Base-by-base conservation (phyloP, 2,113 vertebrate species). In the Sclerurus mexicanus region DNA sequence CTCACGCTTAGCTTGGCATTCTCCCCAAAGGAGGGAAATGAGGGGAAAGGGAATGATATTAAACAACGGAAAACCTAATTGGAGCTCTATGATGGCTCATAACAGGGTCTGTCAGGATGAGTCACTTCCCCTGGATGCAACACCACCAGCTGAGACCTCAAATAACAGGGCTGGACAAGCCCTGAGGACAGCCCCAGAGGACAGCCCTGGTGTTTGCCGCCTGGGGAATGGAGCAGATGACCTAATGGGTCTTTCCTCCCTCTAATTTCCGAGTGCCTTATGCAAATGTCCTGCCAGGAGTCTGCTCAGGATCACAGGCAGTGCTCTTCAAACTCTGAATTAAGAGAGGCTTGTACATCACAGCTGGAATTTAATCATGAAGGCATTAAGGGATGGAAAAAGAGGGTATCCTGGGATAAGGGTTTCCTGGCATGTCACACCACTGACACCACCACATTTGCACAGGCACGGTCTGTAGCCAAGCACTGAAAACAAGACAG, bases 1-100 rank as follows among this genome's bases (percentile, higher is more conserved):
- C 33, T 71, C 4, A 2, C 18, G 12, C 13, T 15, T 17, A 40
- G 31, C 20, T 86, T 59, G 33, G 25, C 0, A 0, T 76, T 63
- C 56, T 79, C 35, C 63, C 27, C 49, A 55, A 12, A 44, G 25
- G 21, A 75, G 30, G 42, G 24, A 87, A 77, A 77, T 8, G 31
- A 91, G 24, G 62, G 46, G 35, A 72, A 83, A 37, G 20, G 39
- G 7, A 50, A 52, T 60, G 5, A 22, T 14, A 18, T 40, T 24
- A 79, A 85, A 72, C 9, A 27, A 42, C 2, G 1, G 11, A 39
- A 95, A 92, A 18, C 21, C 15, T 30, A 76, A 27, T 0, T 24
- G 42, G 37, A 68, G 78, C 49, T 40, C 52, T 37, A 24, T 49
- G 66, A 88, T 31, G 53, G 30, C 56, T 77, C 3, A 0, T 40